phyloP scores from a whole-genome alignment of 2,888 invertebrate genomes.

The Pterostichus madidus region DNA sequence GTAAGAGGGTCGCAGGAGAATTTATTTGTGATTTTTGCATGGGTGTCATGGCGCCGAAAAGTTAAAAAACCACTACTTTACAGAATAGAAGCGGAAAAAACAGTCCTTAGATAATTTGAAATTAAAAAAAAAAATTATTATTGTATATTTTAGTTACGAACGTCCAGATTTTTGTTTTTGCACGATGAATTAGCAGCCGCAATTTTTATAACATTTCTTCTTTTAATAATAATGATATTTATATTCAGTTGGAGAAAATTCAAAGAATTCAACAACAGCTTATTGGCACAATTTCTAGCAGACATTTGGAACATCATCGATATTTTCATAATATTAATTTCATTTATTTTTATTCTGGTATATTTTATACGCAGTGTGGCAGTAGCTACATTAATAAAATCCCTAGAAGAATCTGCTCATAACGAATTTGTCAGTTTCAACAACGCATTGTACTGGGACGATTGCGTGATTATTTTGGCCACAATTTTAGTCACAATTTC shows the following conservation, averaged over 20 bases:
- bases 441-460: conserved; percentile 70
- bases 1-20: too few relatives aligned
- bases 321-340: conserved; percentile 70
- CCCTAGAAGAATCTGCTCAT: conserved; percentile 69
- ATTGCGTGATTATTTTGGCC: conserved; percentile 69
- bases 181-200: conserved; percentile 68
- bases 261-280: conserved; percentile 68
- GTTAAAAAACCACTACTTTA: too few relatives aligned
- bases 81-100: too few relatives aligned
- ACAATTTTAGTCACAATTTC: conserved; percentile 71
- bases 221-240: conserved; percentile 70
- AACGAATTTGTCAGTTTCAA: conserved; percentile 73
- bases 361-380: conserved; percentile 68
- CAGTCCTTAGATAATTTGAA: background rate
- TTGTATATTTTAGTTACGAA: conserved; percentile 70
- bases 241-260: conserved; percentile 67
- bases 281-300: background rate
- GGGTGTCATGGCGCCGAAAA: too few relatives aligned
- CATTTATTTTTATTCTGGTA: conserved; percentile 68
- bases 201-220: conserved; percentile 67
- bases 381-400: conserved; percentile 68
- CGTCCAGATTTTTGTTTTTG: conserved; percentile 71
- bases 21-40: too few relatives aligned
- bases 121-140: background rate
- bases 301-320: conserved; percentile 71